Evolutionary conservation across 2,797 vertebrate genomes (phyloP).

Genomic region (Aldrovandia affinis): DNA sequence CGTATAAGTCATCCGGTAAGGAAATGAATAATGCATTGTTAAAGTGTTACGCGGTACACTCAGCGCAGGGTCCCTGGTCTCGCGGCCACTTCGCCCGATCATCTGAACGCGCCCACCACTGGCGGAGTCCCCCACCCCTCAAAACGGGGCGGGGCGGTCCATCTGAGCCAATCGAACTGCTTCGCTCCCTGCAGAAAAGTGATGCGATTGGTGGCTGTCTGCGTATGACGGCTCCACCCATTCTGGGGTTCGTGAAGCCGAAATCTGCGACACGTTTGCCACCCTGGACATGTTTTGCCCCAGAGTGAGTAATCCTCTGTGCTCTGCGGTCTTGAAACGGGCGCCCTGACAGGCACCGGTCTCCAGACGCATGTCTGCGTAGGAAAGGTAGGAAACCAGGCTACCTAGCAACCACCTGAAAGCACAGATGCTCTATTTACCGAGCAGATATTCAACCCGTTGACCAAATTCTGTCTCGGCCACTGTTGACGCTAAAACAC

Average conservation of each 20-base stretch:
- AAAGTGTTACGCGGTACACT: background rate
- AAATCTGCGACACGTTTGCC: background rate
- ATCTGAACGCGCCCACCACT: background rate
- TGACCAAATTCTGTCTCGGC: background rate
- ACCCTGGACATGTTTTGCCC: background rate
- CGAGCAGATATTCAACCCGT: background rate
- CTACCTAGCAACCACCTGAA: background rate
- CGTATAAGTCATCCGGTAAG: background rate
- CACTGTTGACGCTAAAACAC: background rate
- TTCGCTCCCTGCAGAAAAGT: background rate
- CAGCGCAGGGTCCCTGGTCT: background rate
- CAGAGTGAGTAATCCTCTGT: background rate
- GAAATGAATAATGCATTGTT: constrained; percentile 5
- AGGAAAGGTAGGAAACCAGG: background rate
- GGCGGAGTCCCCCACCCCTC: no score
- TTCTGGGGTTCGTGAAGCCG: background rate
- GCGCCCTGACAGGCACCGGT: background rate
- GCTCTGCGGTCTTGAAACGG: background rate
- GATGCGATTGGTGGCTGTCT: background rate
- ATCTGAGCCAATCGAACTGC: background rate
- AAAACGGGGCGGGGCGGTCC: background rate
- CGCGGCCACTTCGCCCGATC: background rate
- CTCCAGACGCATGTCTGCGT: background rate
- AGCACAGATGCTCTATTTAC: background rate
- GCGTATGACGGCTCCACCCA: background rate